phyloP scores from a whole-genome alignment of 1,140 invertebrate species.

The Solen grandis region DNA sequence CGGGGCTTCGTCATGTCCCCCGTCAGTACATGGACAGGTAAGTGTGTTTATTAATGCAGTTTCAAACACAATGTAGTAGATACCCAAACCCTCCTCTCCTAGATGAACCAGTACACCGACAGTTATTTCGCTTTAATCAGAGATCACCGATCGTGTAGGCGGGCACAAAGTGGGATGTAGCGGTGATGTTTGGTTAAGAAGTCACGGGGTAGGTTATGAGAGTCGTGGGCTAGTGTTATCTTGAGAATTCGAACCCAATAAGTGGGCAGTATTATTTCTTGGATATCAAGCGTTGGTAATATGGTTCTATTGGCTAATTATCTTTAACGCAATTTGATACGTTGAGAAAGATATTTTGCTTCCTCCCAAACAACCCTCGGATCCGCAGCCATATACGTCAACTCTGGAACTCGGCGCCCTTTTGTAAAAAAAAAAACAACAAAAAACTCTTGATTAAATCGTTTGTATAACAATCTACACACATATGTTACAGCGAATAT shows the following conservation, averaged over 20 bases:
- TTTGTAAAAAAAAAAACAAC: background rate
- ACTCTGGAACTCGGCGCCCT: background rate
- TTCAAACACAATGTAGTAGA: background rate
- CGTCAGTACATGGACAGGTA: conserved; percentile 80
- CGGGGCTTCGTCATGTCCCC: conserved; percentile 78
- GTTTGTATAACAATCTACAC: too few species aligned
- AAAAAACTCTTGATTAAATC: background rate
- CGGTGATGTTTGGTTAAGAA: background rate
- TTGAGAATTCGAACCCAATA: too few species aligned
- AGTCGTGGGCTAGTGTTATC: background rate
- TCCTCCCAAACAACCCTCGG: background rate
- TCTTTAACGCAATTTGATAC: too few species aligned
- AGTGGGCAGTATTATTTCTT: too few species aligned
- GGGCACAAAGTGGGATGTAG: too few species aligned
- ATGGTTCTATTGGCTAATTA: too few species aligned
- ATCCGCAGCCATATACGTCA: background rate
- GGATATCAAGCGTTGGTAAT: too few species aligned
- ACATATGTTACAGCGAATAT: too few species aligned
- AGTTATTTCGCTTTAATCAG: background rate
- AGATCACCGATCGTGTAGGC: background rate
- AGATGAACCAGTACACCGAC: background rate
- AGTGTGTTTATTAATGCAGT: background rate
- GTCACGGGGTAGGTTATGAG: background rate
- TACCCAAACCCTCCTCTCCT: background rate
- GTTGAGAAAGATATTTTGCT: background rate